Percentiles rank a stretch among this genome's conserved stretches.
phyloP scores from a whole-genome alignment of 2,113 vertebrate species.

The Zosterops borbonicus region DNA sequence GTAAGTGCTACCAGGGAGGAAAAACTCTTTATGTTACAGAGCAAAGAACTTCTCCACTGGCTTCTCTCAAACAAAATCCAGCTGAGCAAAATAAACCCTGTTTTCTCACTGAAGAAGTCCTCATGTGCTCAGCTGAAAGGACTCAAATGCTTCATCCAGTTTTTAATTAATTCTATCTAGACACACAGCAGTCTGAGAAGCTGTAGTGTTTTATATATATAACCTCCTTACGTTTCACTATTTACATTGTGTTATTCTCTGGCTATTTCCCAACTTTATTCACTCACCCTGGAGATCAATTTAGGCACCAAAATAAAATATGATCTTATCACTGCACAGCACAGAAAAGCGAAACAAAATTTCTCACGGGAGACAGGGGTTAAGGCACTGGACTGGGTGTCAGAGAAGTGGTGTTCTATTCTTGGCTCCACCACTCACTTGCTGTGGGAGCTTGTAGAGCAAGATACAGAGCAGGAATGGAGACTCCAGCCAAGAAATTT shows the following conservation, averaged over 20 bases:
- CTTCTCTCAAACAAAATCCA: not conserved
- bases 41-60: not conserved
- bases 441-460: conserved; percentile 62
- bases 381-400: conserved; percentile 58
- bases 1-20: not conserved
- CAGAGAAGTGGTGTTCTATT: conserved; percentile 65
- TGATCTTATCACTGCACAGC: conserved; percentile 45
- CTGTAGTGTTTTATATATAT: not conserved
- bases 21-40: not conserved
- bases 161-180: conserved; percentile 28
- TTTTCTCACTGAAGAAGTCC: not conserved
- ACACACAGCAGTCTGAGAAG: conserved; percentile 15
- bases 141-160: not conserved
- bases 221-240: conserved; percentile 17
- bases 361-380: conserved; percentile 65
- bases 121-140: not conserved
- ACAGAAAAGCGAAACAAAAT: conserved; percentile 5
- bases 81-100: not conserved
- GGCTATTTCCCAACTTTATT: conserved; percentile 39
- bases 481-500: conserved; percentile 64
- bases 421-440: conserved; percentile 62
- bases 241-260: conserved; percentile 45
- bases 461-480: conserved; percentile 62
- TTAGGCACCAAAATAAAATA: conserved; percentile 59
- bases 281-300: conserved; percentile 53